Base-by-base conservation (phyloP, 2,888 invertebrate species). In the Anaspis maculata region DNA sequence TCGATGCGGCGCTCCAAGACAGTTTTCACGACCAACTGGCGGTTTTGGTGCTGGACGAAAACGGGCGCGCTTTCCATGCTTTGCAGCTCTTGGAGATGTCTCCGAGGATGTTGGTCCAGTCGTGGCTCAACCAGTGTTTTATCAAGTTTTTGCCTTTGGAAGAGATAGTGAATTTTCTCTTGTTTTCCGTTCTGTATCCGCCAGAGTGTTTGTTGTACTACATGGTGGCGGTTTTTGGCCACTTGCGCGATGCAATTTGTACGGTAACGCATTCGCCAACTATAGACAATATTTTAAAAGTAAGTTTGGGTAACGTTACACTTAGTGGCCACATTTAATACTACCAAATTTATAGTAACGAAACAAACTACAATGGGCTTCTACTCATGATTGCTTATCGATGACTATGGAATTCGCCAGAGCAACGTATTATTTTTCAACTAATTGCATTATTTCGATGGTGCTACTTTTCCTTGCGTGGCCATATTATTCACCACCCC, bases 141-240 rank as follows among this genome's bases (percentile, higher is more conserved):
- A 46, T 52, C 24, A 43, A 48, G 25, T 37, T 44, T 15, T 33
- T 52, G 6, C 32, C 31, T 10, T 52, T 48, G 34, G 32, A 39
- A 30, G 52, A 52, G 42, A 39, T 52, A 12, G 49, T 47, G 21
- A 50, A 49, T 32, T 52, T 48, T 27, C 13, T 50, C 7, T 15
- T 29, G 9, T 36, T 52, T 22, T 28, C 38, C 4, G 28, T 49
- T 24, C 28, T 52, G 24, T 50, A 39, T 37, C 46, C 49, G 5
- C 26, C 41, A 4, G 52, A 52, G 33, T 43, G 41, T 30, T 16
- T 45, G 6, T 10, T 50, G 15, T 46, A 39, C 25, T 52, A 42
- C 34, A 32, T 48, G 24, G 27, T 45, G n/a, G 40, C 46, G 7
- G 25, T 49, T 10, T 48, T 49, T 31, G 26, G 41, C 13, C 41